A percentile compares a stretch with the other conserved stretches of the same genome.
Evolutionary conservation across 2,797 vertebrate species (phyloP).

Genomic region (Craterocephalus amniculus): DNA sequence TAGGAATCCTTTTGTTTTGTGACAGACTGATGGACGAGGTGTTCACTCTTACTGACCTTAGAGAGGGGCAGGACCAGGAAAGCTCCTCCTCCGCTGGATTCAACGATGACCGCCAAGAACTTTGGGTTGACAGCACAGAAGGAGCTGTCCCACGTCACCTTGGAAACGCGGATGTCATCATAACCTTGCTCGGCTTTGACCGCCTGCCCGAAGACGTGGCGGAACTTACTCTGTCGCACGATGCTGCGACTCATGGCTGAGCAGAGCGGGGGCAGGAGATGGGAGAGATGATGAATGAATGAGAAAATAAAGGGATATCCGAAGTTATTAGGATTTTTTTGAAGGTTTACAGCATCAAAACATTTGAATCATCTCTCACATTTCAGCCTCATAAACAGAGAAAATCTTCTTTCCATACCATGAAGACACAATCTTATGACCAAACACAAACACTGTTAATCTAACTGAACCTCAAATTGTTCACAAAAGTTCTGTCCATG

Average conservation of each 20-base stretch:
- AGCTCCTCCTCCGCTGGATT: constrained; percentile 94
- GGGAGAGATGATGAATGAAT: neutral
- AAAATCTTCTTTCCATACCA: neutral
- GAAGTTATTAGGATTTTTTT: neutral
- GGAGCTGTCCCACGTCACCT: constrained; percentile 98
- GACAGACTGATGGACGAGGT: too few relatives aligned
- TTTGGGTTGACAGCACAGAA: constrained; percentile 98
- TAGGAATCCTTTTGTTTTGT: neutral
- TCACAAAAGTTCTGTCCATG: neutral
- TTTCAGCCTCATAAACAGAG: neutral
- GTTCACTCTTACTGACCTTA: constrained; percentile 84
- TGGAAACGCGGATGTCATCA: constrained; percentile 98
- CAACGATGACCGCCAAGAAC: constrained; percentile 96
- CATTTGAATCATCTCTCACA: neutral
- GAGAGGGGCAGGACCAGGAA: constrained; percentile 92
- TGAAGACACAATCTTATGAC: too few relatives aligned
- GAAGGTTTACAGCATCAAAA: neutral
- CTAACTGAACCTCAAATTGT: too few relatives aligned
- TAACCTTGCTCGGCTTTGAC: constrained; percentile 95
- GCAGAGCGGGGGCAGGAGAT: neutral
- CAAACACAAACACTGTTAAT: too few relatives aligned
- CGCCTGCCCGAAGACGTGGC: constrained; percentile 95
- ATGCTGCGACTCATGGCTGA: constrained; percentile 97
- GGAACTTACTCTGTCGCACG: constrained; percentile 98
- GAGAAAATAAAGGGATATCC: neutral